Percentiles rank a stretch among this genome's conserved stretches.
These are phyloP conservation scores for Corydoras sp. DNA, from an alignment of 2,113 vertebrate species.

Conservation along the genomic window DNA sequence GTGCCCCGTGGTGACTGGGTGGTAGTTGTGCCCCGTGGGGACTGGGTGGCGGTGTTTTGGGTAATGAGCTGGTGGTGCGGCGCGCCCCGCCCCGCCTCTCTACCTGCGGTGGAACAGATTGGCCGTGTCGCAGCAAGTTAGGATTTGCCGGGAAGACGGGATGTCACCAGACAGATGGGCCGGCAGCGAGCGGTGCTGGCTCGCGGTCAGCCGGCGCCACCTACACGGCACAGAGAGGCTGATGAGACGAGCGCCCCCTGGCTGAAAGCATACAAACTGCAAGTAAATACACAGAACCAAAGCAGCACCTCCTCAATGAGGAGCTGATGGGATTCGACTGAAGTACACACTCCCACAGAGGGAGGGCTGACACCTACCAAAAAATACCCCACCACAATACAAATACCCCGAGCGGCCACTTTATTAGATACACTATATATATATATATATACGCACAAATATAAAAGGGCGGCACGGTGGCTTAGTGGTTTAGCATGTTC, in stretches of 20 bases:
- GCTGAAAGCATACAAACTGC: not conserved
- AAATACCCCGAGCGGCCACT: too few species aligned
- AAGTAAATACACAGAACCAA: too few species aligned
- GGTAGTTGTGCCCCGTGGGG: constrained; percentile 41
- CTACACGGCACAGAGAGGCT: constrained; percentile 23
- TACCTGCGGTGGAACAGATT: constrained; percentile 71
- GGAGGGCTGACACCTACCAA: too few species aligned
- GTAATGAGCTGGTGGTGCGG: constrained; percentile 47
- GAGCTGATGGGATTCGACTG: too few species aligned
- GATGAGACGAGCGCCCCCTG: not conserved
- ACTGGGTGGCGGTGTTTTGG: constrained; percentile 26
- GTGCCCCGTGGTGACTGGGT: constrained; percentile 29
- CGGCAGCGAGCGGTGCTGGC: constrained; percentile 57
- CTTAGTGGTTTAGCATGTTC: too few species aligned
- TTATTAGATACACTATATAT: too few species aligned
- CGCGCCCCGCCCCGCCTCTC: constrained; percentile 53
- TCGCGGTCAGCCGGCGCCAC: constrained; percentile 46
- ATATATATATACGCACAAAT: too few species aligned
- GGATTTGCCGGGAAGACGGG: constrained; percentile 61
- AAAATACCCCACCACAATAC: too few species aligned
- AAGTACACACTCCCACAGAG: too few species aligned
- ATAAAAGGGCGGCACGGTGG: too few species aligned
- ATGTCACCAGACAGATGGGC: constrained; percentile 68
- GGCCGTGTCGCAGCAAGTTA: constrained; percentile 61
- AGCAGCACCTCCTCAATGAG: constrained; percentile 9